A percentile compares a stretch with the other conserved stretches of the same genome.
These are phyloP conservation scores for Dolichoris vasculosae DNA, from an alignment of 1,140 invertebrate species.

Conservation along the genomic window DNA sequence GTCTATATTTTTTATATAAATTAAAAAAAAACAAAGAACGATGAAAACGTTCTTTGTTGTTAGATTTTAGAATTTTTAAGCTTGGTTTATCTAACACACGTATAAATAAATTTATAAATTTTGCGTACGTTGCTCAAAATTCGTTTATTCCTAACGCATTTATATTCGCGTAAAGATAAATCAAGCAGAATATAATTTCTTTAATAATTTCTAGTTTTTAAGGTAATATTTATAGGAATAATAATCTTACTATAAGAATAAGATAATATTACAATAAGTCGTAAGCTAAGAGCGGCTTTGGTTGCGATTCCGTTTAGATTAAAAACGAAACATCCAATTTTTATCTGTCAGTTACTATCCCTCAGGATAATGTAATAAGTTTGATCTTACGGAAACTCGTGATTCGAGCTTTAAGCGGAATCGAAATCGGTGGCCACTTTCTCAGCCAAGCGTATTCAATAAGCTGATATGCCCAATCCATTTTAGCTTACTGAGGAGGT, in stretches of 20 bases:
- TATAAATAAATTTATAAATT: background rate
- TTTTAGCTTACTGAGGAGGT: conserved; percentile 76
- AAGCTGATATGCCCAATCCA: conserved; percentile 68
- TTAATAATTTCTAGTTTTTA: background rate
- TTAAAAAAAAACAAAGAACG: background rate
- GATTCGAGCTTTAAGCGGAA: background rate
- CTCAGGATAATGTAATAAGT: background rate
- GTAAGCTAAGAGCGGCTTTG: conserved; percentile 12
- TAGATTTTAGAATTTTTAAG: too few species aligned
- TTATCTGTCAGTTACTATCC: background rate
- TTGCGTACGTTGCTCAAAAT: background rate
- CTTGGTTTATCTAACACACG: conserved; percentile 5
- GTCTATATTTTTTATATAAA: background rate
- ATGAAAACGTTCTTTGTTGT: background rate
- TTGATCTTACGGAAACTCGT: background rate
- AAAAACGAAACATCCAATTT: background rate
- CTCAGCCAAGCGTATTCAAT: conserved; percentile 70
- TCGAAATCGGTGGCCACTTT: conserved; percentile 1
- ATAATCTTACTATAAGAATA: background rate
- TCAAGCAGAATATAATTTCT: background rate
- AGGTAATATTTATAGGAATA: background rate
- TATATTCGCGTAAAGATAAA: background rate
- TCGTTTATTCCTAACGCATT: background rate
- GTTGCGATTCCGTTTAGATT: conserved; percentile 10
- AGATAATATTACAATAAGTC: background rate